These are phyloP conservation scores for Dorcus parallelipipedus DNA, from an alignment of 2,888 invertebrate species.

Conservation along the genomic window DNA sequence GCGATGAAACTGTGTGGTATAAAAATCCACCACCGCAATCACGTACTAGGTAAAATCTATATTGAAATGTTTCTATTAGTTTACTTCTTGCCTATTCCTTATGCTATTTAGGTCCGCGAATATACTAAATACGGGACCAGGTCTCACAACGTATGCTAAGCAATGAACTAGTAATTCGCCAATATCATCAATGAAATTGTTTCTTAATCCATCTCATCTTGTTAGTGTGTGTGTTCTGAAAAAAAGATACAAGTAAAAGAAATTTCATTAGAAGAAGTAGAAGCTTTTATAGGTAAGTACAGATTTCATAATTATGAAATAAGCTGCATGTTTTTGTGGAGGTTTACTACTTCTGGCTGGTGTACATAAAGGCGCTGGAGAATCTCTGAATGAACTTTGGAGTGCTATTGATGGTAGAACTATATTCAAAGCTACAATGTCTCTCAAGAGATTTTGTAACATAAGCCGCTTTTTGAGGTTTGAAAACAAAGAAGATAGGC, in stretches of 20 bases:
- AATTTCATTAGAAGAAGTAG: neutral
- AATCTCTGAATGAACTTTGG: conserved; percentile 6
- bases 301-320: neutral
- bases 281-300: neutral
- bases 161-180: no score
- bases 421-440: conserved; percentile 7
- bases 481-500: neutral
- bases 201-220: neutral
- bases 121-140: neutral
- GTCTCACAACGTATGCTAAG: neutral
- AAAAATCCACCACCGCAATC: no score
- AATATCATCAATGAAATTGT: no score
- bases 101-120: neutral
- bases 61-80: no score
- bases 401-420: conserved; percentile 2
- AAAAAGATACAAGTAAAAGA: neutral
- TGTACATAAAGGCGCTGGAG: conserved; percentile 8
- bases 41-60: no score
- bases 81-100: neutral
- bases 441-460: conserved; percentile 5
- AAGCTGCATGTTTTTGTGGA: neutral
- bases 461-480: neutral
- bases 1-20: no score
- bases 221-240: neutral
- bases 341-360: conserved; percentile 9